Evolutionary conservation across 2,797 vertebrate genomes (phyloP), one percentile per base, ranked within the genome.

Genomic region (Pelodytes ibericus): DNA sequence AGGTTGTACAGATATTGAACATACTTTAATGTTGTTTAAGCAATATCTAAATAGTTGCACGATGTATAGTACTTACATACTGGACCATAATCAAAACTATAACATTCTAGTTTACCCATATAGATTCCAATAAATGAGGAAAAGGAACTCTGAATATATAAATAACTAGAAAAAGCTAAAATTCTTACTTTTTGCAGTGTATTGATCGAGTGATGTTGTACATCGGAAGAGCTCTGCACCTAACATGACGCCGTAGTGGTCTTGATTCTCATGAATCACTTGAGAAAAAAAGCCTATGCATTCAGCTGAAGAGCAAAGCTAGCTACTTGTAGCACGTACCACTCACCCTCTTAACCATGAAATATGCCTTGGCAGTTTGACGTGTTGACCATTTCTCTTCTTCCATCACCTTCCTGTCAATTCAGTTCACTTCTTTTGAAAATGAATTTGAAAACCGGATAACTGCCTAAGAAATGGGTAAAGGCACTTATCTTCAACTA

Each of bases 351-450:
- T 79, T 89, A 85, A 87, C 87, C 86, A 85, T 84, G 84, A 92
- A 93, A 92, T 88, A 79, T 79, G 83, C 77, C 86, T 86, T 92
- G 92, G 91, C 92, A 88, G 91, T 91, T 93, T 94, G 91, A 92
- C 89, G 62, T 84, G 84, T 77, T 81, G 83, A 84, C 77, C 83
- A 87, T 86, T 89, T 88, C 84, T 88, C 80, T 90, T 92, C 86
- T 81, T 83, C 87, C 75, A 68, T 85, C 88, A 90, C 90, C 89
- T 92, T 84, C 79, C 68, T 81, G 88, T 90, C 87, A 88, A 87
- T 89, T 80, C 82, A 85, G 82, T 86, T 88, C 85, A 87, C 77
- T 90, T 85, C 86, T 88, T 87, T 87, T 81, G 83, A 82, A 82
- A 79, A 80, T 76, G 77, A 81, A 79, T 74, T 77, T 82, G 11